A percentile compares a stretch with the other conserved stretches of the same genome.
Evolutionary conservation across 2,797 vertebrate species (phyloP).

Genomic region (Girardinus metallicus): DNA sequence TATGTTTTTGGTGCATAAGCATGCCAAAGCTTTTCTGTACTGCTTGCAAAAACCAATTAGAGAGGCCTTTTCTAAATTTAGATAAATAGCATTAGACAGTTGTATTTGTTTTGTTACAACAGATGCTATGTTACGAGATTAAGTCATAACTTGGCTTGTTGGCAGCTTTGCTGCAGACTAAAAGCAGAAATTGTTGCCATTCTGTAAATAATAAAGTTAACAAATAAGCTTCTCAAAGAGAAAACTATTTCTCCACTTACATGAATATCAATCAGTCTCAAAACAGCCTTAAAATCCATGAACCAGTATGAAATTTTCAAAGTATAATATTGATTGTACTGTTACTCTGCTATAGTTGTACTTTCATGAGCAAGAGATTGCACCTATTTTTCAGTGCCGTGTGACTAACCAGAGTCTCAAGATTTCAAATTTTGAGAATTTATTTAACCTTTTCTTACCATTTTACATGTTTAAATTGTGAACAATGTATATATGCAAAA

Average conservation of each 20-base stretch:
- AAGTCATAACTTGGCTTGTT: background rate
- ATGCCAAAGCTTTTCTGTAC: background rate
- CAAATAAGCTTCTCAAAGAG: conserved; percentile 1
- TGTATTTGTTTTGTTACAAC: conserved; percentile 2
- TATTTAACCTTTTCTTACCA: too few species aligned
- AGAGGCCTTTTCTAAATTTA: conserved; percentile 3
- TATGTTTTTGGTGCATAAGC: background rate
- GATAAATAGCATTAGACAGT: background rate
- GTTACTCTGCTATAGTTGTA: background rate
- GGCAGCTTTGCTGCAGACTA: background rate
- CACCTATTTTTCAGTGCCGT: background rate
- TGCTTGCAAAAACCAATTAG: conserved; percentile 12
- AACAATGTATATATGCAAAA: background rate
- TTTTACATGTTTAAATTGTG: background rate
- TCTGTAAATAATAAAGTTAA: background rate
- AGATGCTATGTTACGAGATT: background rate
- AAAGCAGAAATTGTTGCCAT: background rate
- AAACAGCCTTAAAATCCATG: background rate
- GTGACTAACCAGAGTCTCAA: background rate
- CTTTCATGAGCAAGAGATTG: background rate
- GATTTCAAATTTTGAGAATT: background rate
- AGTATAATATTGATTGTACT: background rate
- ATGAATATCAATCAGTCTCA: background rate
- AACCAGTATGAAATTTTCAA: background rate
- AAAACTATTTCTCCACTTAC: background rate